Evolutionary conservation across 2,113 vertebrate genomes (phyloP).

Genomic region (Tonatia bakeri): DNA sequence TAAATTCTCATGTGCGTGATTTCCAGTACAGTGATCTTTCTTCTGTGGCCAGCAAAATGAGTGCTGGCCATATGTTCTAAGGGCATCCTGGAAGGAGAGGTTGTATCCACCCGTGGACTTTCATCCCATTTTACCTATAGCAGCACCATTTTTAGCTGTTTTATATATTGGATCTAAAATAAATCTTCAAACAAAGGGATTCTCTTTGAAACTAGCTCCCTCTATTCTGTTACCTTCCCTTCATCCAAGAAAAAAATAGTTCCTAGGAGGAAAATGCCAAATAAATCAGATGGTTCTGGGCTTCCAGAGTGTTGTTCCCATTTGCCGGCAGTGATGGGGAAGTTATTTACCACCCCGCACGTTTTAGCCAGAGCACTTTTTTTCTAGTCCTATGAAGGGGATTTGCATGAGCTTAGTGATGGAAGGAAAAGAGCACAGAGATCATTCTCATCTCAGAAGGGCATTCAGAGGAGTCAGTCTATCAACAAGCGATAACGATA

Average conservation of each 20-base stretch:
- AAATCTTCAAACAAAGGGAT: not conserved
- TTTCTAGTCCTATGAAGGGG: not conserved
- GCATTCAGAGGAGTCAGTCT: not conserved
- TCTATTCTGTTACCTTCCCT: not conserved
- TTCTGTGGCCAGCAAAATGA: not conserved
- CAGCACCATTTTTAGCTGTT: not conserved
- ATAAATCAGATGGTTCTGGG: not conserved
- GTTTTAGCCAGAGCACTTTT: not conserved
- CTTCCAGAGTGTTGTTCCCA: not conserved
- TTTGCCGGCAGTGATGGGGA: not conserved
- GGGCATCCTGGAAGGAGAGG: not conserved
- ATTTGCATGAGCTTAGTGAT: not conserved
- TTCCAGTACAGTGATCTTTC: not conserved
- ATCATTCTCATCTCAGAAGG: not conserved
- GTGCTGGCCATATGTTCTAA: not conserved
- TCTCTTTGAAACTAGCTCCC: not conserved
- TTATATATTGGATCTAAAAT: constrained; percentile 1
- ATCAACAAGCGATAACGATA: not conserved
- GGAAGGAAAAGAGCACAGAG: not conserved
- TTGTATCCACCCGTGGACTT: not conserved
- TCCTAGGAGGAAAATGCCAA: not conserved
- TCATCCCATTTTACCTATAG: not conserved
- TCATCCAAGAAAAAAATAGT: not conserved
- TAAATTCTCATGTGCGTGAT: not conserved
- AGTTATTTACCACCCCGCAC: not conserved